Evolutionary conservation across 2,888 invertebrate genomes (phyloP).

Genomic region (Caenorhabditis sulstoni): DNA sequence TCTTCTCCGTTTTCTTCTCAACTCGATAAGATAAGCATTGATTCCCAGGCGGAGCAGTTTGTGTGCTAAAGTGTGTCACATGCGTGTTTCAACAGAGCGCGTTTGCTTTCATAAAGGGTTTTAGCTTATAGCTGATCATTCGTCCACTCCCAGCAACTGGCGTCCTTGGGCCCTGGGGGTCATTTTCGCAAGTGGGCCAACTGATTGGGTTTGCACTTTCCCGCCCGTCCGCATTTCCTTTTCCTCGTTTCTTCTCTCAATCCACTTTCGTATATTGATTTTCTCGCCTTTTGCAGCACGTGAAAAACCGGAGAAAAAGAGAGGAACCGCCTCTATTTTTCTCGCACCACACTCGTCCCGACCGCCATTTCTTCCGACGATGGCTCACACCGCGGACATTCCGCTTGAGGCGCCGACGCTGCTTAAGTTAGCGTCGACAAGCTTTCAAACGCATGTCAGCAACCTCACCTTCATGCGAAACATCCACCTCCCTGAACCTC

Average conservation of each 20-base stretch:
- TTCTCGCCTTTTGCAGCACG: background rate
- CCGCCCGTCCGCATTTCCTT: constrained; percentile 7
- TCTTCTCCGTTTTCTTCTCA: background rate
- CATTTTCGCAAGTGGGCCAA: no score
- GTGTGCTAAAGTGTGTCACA: constrained; percentile 1
- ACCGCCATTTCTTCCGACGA: constrained; percentile 5
- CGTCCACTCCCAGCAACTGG: no score
- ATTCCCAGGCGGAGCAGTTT: background rate
- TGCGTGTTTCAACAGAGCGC: background rate
- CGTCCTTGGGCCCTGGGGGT: no score
- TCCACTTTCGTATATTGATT: constrained; percentile 8
- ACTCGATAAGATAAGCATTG: background rate
- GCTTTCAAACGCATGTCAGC: constrained; percentile 25
- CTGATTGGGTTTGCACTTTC: no score
- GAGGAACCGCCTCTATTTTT: background rate
- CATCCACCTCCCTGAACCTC: constrained; percentile 51
- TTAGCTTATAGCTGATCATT: no score
- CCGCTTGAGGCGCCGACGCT: constrained; percentile 67
- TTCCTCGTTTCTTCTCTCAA: background rate
- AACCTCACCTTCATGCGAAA: constrained; percentile 16
- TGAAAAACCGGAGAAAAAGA: background rate
- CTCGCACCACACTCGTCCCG: constrained; percentile 12
- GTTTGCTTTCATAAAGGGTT: background rate
- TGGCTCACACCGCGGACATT: constrained; percentile 61
- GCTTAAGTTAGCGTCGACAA: constrained; percentile 56